A percentile compares a stretch with the other conserved stretches of the same genome.
phyloP scores from a whole-genome alignment of 2,888 invertebrate genomes.

The Minunthozetes semirufus region DNA sequence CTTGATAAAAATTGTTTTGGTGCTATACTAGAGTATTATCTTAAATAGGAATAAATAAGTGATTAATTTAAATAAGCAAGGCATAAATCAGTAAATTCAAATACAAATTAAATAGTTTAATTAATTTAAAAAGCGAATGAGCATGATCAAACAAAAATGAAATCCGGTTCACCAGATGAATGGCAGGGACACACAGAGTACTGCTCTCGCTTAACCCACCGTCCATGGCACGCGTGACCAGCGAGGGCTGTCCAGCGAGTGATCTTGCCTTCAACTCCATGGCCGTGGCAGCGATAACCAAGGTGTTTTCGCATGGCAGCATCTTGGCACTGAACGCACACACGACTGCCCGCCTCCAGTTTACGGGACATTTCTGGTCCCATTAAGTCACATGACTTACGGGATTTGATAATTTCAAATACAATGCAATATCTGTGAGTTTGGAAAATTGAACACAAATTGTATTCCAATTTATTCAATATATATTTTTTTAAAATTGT shows the following conservation, averaged over 20 bases:
- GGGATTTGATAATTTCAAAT: conserved; percentile 72
- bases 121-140: background rate
- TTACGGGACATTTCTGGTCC: conserved; percentile 59
- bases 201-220: conserved; percentile 62
- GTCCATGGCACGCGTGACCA: conserved; percentile 79
- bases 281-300: conserved; percentile 74
- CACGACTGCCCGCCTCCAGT: conserved; percentile 68
- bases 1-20: too few species aligned
- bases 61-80: too few species aligned
- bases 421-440: conserved; percentile 73
- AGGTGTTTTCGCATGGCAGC: conserved; percentile 68
- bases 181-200: conserved; percentile 48
- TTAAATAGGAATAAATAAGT: too few species aligned
- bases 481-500: too few species aligned
- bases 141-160: conserved; percentile 48
- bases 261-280: conserved; percentile 66
- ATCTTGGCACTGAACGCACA: conserved; percentile 74
- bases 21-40: too few species aligned
- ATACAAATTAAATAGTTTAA: too few species aligned
- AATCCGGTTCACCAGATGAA: conserved; percentile 45
- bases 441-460: too few species aligned
- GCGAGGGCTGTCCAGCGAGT: conserved; percentile 77
- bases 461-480: too few species aligned
- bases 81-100: too few species aligned
- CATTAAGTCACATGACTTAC: conserved; percentile 64